phyloP scores from a whole-genome alignment of 2,113 vertebrate species.

The Hucho hucho region DNA sequence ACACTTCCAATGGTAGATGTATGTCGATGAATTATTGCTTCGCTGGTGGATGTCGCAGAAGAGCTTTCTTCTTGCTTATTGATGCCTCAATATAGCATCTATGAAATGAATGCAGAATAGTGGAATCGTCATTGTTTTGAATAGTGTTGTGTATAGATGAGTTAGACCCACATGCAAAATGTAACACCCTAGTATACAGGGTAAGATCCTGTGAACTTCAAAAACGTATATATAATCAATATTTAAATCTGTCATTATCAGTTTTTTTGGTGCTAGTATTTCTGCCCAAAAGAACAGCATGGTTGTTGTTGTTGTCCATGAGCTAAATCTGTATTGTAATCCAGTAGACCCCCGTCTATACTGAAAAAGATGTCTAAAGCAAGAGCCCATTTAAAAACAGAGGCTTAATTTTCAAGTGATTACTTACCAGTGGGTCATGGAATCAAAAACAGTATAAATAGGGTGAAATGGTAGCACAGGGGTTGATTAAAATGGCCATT shows the following conservation, averaged over 20 bases:
- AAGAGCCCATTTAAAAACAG: conserved; percentile 73
- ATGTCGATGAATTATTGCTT: conserved; percentile 49
- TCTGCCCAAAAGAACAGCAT: conserved; percentile 34
- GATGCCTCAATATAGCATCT: conserved; percentile 24
- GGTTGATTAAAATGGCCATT: conserved; percentile 84
- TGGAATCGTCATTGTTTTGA: background rate
- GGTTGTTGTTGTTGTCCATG: conserved; percentile 71
- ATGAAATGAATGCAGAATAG: conserved; percentile 3
- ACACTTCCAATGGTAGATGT: conserved; percentile 49
- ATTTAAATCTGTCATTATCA: too few species aligned
- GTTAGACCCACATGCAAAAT: conserved; percentile 19
- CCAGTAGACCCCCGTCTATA: conserved; percentile 54
- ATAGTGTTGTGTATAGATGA: background rate
- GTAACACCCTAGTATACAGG: conserved; percentile 12
- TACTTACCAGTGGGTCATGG: conserved; percentile 71
- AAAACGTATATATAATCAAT: background rate
- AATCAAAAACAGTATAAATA: conserved; percentile 82
- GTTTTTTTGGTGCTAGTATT: conserved; percentile 31
- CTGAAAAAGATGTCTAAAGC: conserved; percentile 65
- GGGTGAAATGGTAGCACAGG: conserved; percentile 78
- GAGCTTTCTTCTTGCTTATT: conserved; percentile 24
- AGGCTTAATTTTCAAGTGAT: conserved; percentile 82
- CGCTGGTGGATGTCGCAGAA: conserved; percentile 22
- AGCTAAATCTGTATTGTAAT: conserved; percentile 70
- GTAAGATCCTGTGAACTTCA: background rate